Evolutionary conservation across 2,797 vertebrate species (phyloP).

Genomic region (Gouania willdenowi): DNA sequence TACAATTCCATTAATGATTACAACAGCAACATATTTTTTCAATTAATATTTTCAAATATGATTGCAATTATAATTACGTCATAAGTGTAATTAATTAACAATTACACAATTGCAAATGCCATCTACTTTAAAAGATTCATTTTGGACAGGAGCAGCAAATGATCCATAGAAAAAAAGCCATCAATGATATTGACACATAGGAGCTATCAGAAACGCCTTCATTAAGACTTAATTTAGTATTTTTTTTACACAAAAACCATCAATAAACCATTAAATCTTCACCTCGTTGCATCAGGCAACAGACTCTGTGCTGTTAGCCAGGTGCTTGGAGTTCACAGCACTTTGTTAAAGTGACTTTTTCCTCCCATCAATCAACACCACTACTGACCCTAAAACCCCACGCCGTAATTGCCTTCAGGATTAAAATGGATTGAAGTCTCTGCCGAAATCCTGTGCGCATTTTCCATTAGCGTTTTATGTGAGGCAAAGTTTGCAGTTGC

Average conservation of each 20-base stretch:
- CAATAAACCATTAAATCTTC: conserved; percentile 57
- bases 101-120: too few species aligned
- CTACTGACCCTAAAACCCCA: conserved; percentile 75
- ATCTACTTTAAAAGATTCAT: too few species aligned
- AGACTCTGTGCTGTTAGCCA: conserved; percentile 55
- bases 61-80: too few species aligned
- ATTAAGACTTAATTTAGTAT: conserved; percentile 62
- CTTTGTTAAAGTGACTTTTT: conserved; percentile 73
- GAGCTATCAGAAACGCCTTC: conserved; percentile 35
- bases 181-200: conserved; percentile 46
- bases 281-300: conserved; percentile 41
- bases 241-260: conserved; percentile 48
- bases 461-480: conserved; percentile 69
- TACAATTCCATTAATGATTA: too few species aligned
- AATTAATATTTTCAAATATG: too few species aligned
- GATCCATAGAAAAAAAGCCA: conserved; percentile 50
- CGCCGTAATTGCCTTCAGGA: conserved; percentile 77
- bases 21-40: too few species aligned
- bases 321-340: conserved; percentile 66
- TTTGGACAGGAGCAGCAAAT: conserved; percentile 24
- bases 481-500: conserved; percentile 57
- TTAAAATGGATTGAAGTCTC: conserved; percentile 76
- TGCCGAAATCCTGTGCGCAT: conserved; percentile 65
- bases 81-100: too few species aligned
- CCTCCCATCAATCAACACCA: conserved; percentile 73